Conservation (phyloP, 2,797 vertebrate genomes). For the Cephalopachus bancanus region DNA sequence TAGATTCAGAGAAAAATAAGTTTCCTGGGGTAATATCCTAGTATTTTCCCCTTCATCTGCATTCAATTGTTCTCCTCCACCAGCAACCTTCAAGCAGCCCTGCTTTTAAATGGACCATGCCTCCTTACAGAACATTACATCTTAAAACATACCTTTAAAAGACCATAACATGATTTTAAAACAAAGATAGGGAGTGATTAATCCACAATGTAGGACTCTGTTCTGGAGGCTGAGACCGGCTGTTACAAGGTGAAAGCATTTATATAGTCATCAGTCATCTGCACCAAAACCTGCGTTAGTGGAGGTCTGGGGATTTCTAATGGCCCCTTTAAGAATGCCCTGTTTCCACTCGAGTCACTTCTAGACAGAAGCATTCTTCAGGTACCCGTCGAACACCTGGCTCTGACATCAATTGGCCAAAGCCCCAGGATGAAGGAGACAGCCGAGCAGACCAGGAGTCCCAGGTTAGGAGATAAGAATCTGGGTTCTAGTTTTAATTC, state of each 20-base stretch:
- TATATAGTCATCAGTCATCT: conserved; percentile 49
- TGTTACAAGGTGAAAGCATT: conserved; percentile 74
- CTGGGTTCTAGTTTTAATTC: conserved; percentile 25
- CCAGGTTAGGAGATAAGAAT: background rate
- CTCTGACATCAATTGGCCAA: background rate
- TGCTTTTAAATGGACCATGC: conserved; percentile 77
- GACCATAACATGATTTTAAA: conserved; percentile 75
- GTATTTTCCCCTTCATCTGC: conserved; percentile 57
- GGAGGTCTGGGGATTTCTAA: conserved; percentile 80
- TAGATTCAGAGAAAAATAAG: background rate
- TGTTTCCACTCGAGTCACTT: conserved; percentile 63
- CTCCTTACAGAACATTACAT: conserved; percentile 64
- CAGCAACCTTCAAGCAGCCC: conserved; percentile 53
- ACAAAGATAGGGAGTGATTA: conserved; percentile 77
- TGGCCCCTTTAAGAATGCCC: conserved; percentile 62
- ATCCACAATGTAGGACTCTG: conserved; percentile 72
- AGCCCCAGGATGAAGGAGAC: background rate
- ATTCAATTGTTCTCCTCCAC: conserved; percentile 48
- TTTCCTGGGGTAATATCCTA: conserved; percentile 47
- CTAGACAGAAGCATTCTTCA: conserved; percentile 69
- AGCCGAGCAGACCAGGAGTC: background rate
- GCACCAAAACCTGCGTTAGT: conserved; percentile 33
- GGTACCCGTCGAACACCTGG: conserved; percentile 28
- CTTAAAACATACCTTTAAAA: conserved; percentile 75
- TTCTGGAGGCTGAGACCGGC: conserved; percentile 54